Conservation (phyloP, 2,888 invertebrate genomes). For the Apotomis capreana region DNA sequence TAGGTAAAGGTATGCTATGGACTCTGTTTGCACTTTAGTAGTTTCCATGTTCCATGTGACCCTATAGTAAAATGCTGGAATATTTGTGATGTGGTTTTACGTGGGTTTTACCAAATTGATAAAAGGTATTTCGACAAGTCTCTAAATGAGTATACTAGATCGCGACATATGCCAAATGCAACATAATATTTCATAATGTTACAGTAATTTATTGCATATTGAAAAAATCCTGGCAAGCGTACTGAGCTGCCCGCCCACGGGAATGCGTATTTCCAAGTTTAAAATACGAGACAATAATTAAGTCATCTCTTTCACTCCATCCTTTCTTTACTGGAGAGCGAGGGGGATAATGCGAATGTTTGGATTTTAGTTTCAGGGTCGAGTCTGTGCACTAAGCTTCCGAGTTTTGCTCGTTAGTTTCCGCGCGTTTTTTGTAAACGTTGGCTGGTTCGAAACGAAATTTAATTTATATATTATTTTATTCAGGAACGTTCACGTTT, state of each 20-base stretch:
- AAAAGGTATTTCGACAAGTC: not conserved
- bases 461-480: too few species aligned
- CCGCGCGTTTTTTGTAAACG: slow-evolving; percentile 70
- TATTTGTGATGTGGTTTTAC: not conserved
- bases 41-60: too few species aligned
- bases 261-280: not conserved
- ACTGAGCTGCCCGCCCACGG: slow-evolving; percentile 11
- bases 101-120: not conserved
- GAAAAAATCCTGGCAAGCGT: slow-evolving; percentile 20
- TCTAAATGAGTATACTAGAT: not conserved
- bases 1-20: too few species aligned
- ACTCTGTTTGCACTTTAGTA: too few species aligned
- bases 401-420: slow-evolving; percentile 58
- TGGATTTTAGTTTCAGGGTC: slow-evolving; percentile 16
- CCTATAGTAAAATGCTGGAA: too few species aligned
- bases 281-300: not conserved
- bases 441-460: slow-evolving; percentile 43
- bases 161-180: not conserved
- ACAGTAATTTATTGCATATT: slow-evolving; percentile 14
- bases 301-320: slow-evolving; percentile 5
- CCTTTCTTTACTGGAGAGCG: not conserved
- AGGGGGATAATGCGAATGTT: slow-evolving; percentile 4
- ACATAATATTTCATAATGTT: slow-evolving; percentile 14
- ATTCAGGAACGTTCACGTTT: too few species aligned
- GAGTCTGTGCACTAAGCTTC: slow-evolving; percentile 50